Base-by-base conservation (phyloP, 1,140 invertebrate genomes). In the Heliconius congener region DNA sequence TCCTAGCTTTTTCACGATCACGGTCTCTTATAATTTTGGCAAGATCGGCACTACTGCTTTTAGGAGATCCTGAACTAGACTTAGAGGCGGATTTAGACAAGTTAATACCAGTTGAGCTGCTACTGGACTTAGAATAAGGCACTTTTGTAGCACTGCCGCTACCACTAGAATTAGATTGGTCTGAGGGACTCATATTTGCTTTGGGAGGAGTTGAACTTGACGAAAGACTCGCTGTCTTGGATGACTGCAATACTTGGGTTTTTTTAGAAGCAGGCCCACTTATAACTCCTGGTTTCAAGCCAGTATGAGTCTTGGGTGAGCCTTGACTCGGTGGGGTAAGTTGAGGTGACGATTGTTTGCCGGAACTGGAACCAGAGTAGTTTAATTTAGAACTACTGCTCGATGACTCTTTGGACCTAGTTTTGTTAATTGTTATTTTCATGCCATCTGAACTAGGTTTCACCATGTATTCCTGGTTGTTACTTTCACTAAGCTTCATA, bases 341-440 rank as follows among this genome's bases (percentile, higher is more conserved):
- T 79, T 93, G 92, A n/a, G 93, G 90, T n/a, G 90, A 95, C 0
- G 91, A 91, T 78, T 94, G 92, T 81, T 95, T 95, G 78, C 86
- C 87, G n/a, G 92, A 92, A 80, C 87, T 88, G 13, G 92, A 92
- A 74, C 87, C 89, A 11, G 92, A 92, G 80, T 92, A 93, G 74
- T 91, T 93, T 60, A 92, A 78, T 85, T 95, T 95, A 5, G 92
- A 93, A 70, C 90, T 90, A 85, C 94, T 93, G 9, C 94, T 95
- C 19, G 95, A 96, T 0, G 94, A 96, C 50, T 96, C 96, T 79
- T 97, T 97, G n/a, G 96, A 96, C 77, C 96, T 95, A 1, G 97
- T 97, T 95, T 98, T 98, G 86, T 98, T 98, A 11, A 98, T 98
- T 0, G 97, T 98, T 74, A 98, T 96, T 90, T 98, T 98, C 92